A percentile compares a stretch with the other conserved stretches of the same genome.
Evolutionary conservation across 1,140 invertebrate genomes (phyloP).

Genomic region (Atta cephalotes): DNA sequence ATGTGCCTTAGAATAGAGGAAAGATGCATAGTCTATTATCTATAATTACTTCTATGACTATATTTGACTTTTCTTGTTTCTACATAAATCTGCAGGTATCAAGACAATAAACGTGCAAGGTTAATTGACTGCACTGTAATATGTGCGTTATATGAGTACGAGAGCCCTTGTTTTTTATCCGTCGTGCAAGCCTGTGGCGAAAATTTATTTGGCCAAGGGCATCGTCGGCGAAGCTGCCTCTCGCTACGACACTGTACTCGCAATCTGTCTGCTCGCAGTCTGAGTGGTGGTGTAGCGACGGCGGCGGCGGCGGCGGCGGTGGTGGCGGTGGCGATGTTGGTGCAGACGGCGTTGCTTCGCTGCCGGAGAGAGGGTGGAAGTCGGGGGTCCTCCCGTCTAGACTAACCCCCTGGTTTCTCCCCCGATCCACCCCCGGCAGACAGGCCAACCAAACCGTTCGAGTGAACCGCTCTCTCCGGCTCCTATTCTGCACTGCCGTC

Average conservation of each 20-base stretch:
- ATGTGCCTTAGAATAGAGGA: too few species aligned
- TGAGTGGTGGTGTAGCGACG: slow-evolving; percentile 78
- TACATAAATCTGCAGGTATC: slow-evolving; percentile 18
- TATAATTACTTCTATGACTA: not conserved
- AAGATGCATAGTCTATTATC: too few species aligned
- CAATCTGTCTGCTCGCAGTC: slow-evolving; percentile 83
- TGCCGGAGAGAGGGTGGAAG: slow-evolving; percentile 68
- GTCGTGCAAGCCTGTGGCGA: slow-evolving; percentile 27
- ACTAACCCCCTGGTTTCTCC: slow-evolving; percentile 76
- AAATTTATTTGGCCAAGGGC: slow-evolving; percentile 62
- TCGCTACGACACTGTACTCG: slow-evolving; percentile 82
- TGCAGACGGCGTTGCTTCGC: slow-evolving; percentile 67
- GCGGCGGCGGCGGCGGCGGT: slow-evolving; percentile 69
- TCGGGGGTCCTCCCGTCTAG: slow-evolving; percentile 83
- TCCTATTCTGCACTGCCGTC: slow-evolving; percentile 68
- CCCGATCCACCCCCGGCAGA: slow-evolving; percentile 77
- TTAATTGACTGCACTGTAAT: slow-evolving; percentile 23
- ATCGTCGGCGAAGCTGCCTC: slow-evolving; percentile 51
- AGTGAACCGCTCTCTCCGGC: slow-evolving; percentile 80
- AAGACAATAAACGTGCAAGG: not conserved
- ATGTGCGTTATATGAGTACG: not conserved
- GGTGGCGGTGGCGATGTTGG: slow-evolving; percentile 61
- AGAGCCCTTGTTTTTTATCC: slow-evolving; percentile 21
- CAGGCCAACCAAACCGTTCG: slow-evolving; percentile 84
- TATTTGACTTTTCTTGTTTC: not conserved